A percentile compares a stretch with the other conserved stretches of the same genome.
phyloP scores from a whole-genome alignment of 2,888 invertebrate genomes.

The Rhingia rostrata region DNA sequence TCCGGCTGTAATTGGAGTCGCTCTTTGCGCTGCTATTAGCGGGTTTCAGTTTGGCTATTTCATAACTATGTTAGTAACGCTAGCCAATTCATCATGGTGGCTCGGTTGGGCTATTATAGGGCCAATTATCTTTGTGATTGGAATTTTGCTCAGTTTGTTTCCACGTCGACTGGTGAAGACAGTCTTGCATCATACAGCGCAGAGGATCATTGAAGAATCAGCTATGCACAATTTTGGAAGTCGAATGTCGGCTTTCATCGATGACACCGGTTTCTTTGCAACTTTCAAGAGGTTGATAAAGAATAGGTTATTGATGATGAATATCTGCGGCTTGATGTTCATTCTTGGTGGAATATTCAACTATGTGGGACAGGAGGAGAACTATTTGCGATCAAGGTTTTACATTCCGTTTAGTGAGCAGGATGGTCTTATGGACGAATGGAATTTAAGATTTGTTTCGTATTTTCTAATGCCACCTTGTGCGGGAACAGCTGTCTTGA shows the following conservation, averaged over 20 bases:
- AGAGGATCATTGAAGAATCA: constrained; percentile 84
- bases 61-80: constrained; percentile 80
- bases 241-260: constrained; percentile 80
- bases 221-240: constrained; percentile 78
- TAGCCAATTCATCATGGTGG: constrained; percentile 81
- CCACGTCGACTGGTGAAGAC: constrained; percentile 84
- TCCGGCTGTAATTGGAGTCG: constrained; percentile 83
- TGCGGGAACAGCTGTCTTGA: constrained; percentile 84
- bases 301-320: constrained; percentile 85
- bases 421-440: constrained; percentile 84
- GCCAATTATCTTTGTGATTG: constrained; percentile 83
- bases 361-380: constrained; percentile 84
- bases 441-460: constrained; percentile 83
- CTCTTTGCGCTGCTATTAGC: constrained; percentile 79
- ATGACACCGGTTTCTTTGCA: constrained; percentile 83
- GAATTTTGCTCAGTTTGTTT: constrained; percentile 84
- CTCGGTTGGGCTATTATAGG: constrained; percentile 84
- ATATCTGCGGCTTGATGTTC: constrained; percentile 84
- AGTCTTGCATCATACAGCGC: constrained; percentile 85
- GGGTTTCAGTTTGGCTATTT: constrained; percentile 82
- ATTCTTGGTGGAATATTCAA: constrained; percentile 85
- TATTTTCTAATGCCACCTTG: constrained; percentile 85
- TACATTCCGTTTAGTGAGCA: constrained; percentile 84
- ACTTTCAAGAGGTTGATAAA: constrained; percentile 84
- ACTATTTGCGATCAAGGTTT: constrained; percentile 85